Base-by-base conservation (phyloP, 2,797 vertebrate genomes). In the Falco cherrug region DNA sequence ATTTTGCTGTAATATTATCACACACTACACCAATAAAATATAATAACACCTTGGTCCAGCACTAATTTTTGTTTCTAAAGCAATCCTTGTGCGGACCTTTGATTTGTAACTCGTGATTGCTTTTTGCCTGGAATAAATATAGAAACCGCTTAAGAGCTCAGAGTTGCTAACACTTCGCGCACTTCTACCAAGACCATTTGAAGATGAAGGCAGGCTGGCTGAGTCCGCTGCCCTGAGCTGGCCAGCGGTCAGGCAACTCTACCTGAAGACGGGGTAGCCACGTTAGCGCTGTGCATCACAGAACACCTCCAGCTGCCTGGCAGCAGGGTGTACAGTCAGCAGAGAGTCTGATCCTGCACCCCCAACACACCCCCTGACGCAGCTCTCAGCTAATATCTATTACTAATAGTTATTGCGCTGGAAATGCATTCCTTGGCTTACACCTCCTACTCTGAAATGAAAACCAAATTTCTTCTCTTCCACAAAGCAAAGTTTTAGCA, bases 401-500 rank as follows among this genome's bases (percentile, higher is more conserved):
- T 37, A 15, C 33, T 24, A 60, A 57, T 15, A 61, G 22, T 48
- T 41, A 60, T 1, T 64, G 37, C 39, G 37, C 48, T 78, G 53
- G 37, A 86, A 77, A 87, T 4, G 14, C 22, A 68, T 25, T 77
- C 53, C 51, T 80, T 67, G 57, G 45, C 82, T 91, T 84, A 59
- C 4, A 41, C 18, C 51, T 77, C 26, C 68, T n/a, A 78, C 16
- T 75, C 47, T 59, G 75, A 91, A 88, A 69, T 10, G 3, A 90
- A 90, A 90, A 19, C 8, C 14, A 48, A 79, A 67, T 88, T 76
- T 73, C 24, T 83, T 89, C 48, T 75, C 24, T 83, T 94, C 21
- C 41, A 73, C 20, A 70, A 48, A 51, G 39, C 10, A 65, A 81
- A 60, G 26, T 54, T 86, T 39, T 29, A 75, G 24, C 2, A 11